phyloP scores from a whole-genome alignment of 23 tunicate genomes.

The Halocynthia roretzi region DNA sequence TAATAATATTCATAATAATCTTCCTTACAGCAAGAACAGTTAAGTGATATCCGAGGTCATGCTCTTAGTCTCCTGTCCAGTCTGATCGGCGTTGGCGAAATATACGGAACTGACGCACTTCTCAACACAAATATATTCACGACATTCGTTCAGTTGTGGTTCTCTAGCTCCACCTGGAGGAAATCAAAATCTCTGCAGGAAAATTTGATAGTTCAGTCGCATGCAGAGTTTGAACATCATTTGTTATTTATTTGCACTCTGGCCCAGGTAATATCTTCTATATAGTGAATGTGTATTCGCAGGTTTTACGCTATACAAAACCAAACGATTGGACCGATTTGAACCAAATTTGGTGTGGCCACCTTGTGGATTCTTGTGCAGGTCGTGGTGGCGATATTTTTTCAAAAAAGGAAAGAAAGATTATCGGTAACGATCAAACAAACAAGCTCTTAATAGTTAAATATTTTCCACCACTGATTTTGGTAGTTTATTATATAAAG shows the following conservation, averaged over 20 bases:
- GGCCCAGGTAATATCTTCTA: conserved; percentile 65
- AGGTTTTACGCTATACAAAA: too few species aligned
- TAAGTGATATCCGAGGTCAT: background rate
- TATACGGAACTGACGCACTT: background rate
- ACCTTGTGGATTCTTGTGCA: too few species aligned
- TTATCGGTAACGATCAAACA: too few species aligned
- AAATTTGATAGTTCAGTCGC: background rate
- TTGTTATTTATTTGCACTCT: conserved; percentile 42
- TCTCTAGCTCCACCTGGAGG: conserved; percentile 14
- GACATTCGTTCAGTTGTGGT: background rate
- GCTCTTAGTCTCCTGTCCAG: background rate
- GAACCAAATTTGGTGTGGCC: too few species aligned
- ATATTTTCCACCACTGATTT: too few species aligned
- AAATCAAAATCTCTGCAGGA: background rate
- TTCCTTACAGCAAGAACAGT: background rate
- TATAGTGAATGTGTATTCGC: too few species aligned
- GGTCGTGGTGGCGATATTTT: background rate
- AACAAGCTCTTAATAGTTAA: too few species aligned
- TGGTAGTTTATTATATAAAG: too few species aligned
- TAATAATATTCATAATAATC: background rate
- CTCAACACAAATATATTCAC: conserved; percentile 11
- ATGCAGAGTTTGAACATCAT: conserved; percentile 11
- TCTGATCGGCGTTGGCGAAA: background rate
- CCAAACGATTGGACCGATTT: too few species aligned
- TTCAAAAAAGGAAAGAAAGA: too few species aligned